Conservation (phyloP, 2,113 vertebrate species). For the Ciconia maguari region DNA sequence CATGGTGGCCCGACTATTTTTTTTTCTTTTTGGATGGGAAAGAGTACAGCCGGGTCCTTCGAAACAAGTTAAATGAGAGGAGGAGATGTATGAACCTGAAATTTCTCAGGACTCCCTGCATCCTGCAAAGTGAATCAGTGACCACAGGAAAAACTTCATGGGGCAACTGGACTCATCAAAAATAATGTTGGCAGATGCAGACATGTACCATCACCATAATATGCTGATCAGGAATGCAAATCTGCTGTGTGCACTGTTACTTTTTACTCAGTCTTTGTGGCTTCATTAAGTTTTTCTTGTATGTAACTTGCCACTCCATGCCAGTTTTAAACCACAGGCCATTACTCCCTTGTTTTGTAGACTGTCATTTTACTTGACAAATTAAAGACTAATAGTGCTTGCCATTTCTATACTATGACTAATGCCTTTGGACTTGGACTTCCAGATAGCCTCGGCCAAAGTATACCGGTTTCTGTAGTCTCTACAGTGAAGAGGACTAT, state of each 20-base stretch:
- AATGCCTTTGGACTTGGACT: constrained; percentile 2
- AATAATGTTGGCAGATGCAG: not conserved
- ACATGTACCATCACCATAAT: not conserved
- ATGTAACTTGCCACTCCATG: not conserved
- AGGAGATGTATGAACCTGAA: not conserved
- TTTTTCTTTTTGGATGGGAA: not conserved
- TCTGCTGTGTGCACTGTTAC: not conserved
- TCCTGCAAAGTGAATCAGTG: not conserved
- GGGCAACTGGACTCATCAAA: not conserved
- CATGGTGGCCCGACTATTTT: not conserved
- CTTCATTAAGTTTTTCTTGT: not conserved
- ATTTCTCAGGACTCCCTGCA: not conserved
- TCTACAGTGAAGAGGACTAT: not conserved
- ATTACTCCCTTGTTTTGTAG: not conserved
- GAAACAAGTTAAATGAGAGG: not conserved
- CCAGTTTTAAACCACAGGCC: not conserved
- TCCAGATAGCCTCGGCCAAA: not conserved
- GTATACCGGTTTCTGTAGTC: constrained; percentile 6
- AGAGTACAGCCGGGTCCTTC: not conserved
- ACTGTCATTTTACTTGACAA: constrained; percentile 9
- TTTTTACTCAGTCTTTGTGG: not conserved
- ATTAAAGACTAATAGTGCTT: not conserved
- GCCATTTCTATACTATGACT: not conserved
- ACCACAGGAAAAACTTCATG: not conserved
- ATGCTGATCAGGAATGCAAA: not conserved